Percentiles rank a stretch among this genome's conserved stretches.
Conservation (phyloP, 2,797 vertebrate species). For the Molossus alvarezi region DNA sequence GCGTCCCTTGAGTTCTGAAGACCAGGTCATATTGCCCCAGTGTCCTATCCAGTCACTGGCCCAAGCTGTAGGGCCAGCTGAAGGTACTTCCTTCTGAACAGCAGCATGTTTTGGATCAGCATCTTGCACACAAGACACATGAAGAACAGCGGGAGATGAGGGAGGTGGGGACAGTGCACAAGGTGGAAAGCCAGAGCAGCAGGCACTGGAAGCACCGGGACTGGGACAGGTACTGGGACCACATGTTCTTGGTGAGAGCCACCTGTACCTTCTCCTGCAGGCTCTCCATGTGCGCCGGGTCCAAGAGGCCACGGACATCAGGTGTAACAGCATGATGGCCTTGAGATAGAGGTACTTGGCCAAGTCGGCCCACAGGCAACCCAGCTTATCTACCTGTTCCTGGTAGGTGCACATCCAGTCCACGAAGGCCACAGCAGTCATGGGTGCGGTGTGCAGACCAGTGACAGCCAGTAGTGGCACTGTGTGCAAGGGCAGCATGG, state of each 20-base stretch:
- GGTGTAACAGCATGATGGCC: slow-evolving; percentile 97
- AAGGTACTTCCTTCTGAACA: slow-evolving; percentile 95
- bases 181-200: slow-evolving; percentile 94
- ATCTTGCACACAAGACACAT: slow-evolving; percentile 98
- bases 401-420: not conserved
- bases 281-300: slow-evolving; percentile 95
- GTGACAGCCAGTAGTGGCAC: not conserved
- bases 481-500: not conserved
- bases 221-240: slow-evolving; percentile 95
- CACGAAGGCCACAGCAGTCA: not conserved
- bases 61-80: slow-evolving; percentile 96
- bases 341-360: slow-evolving; percentile 86
- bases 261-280: slow-evolving; percentile 98
- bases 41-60: slow-evolving; percentile 89
- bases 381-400: not conserved
- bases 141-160: slow-evolving; percentile 98
- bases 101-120: slow-evolving; percentile 97
- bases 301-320: slow-evolving; percentile 96
- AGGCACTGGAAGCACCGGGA: slow-evolving; percentile 95
- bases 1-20: not conserved
- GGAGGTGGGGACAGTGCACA: slow-evolving; percentile 94
- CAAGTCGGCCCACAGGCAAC: not conserved
- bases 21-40: rapidly evolving
- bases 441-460: not conserved
- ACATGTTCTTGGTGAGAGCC: slow-evolving; percentile 95